Evolutionary conservation across 2,888 invertebrate species (phyloP).

Genomic region (Troilus luridus): DNA sequence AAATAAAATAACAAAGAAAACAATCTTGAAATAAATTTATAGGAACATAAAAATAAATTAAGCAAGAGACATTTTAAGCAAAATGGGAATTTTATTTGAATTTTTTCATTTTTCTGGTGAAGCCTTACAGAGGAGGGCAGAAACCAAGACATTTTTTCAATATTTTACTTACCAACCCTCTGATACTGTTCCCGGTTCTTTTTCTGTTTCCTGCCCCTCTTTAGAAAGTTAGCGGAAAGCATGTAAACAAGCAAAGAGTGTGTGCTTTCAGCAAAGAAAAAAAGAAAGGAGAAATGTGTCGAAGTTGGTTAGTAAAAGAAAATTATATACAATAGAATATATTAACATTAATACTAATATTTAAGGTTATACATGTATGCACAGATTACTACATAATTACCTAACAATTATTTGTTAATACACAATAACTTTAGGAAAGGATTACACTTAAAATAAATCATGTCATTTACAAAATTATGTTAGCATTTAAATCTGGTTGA

Average conservation of each 20-base stretch:
- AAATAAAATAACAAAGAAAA: background rate
- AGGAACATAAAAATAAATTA: background rate
- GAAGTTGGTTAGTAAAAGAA: constrained; percentile 46
- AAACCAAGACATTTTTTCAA: constrained; percentile 65
- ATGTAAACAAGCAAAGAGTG: constrained; percentile 71
- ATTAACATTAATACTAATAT: constrained; percentile 1
- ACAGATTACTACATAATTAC: background rate
- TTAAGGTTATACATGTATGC: constrained; percentile 23
- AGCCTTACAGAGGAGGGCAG: constrained; percentile 62
- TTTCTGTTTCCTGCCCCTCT: constrained; percentile 80
- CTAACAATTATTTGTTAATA: background rate
- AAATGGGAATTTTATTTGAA: background rate
- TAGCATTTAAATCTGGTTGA: background rate
- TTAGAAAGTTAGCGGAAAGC: constrained; percentile 70
- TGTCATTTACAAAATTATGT: constrained; percentile 10
- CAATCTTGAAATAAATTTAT: background rate
- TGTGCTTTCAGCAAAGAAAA: constrained; percentile 57
- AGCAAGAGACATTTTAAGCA: constrained; percentile 4
- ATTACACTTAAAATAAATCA: constrained; percentile 1
- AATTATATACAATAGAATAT: constrained; percentile 48
- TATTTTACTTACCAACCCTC: constrained; percentile 80
- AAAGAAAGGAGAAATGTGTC: constrained; percentile 47
- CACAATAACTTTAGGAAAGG: background rate
- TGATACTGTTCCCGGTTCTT: constrained; percentile 83
- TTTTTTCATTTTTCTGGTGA: constrained; percentile 47